Conservation (phyloP, 2,888 invertebrate genomes). For the Caenorhabditis sp. region DNA sequence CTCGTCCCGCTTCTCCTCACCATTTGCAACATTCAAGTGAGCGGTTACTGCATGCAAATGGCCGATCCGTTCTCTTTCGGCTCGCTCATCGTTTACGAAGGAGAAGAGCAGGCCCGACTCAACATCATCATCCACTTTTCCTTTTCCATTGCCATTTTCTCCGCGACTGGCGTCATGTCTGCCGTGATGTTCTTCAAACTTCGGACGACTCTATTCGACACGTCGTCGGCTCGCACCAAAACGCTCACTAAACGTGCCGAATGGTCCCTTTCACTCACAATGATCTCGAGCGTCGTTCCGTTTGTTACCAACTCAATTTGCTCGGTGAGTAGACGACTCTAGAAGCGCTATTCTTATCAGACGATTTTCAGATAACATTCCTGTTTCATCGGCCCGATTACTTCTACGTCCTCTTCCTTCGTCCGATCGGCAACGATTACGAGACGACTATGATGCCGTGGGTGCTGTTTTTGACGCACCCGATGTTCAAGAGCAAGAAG, state of each 20-base stretch:
- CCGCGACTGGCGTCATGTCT: conserved; percentile 5
- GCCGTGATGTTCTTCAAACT: conserved; percentile 38
- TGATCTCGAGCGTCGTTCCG: conserved; percentile 40
- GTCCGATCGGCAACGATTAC: conserved; percentile 44
- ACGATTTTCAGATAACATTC: conserved; percentile 23
- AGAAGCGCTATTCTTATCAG: neutral
- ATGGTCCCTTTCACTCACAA: conserved; percentile 25
- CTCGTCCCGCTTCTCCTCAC: conserved; percentile 25
- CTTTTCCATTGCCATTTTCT: conserved; percentile 16
- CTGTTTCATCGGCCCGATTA: conserved; percentile 4
- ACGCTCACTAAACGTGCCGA: conserved; percentile 21
- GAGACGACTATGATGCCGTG: conserved; percentile 47
- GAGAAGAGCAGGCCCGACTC: neutral
- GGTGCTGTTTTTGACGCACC: conserved; percentile 38
- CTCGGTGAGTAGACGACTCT: conserved; percentile 21
- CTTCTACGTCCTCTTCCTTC: conserved; percentile 32
- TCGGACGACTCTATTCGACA: conserved; percentile 9
- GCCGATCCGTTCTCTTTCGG: conserved; percentile 40
- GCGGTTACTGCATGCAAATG: conserved; percentile 41
- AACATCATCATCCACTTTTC: conserved; percentile 13
- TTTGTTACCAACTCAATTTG: conserved; percentile 46
- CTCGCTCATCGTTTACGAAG: conserved; percentile 25
- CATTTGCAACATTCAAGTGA: conserved; percentile 1
- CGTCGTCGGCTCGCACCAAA: conserved; percentile 27
- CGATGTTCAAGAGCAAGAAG: conserved; percentile 31